These are phyloP conservation scores for Nasonia vitripennis DNA, from an alignment of 1,140 invertebrate species.

Conservation along the genomic window DNA sequence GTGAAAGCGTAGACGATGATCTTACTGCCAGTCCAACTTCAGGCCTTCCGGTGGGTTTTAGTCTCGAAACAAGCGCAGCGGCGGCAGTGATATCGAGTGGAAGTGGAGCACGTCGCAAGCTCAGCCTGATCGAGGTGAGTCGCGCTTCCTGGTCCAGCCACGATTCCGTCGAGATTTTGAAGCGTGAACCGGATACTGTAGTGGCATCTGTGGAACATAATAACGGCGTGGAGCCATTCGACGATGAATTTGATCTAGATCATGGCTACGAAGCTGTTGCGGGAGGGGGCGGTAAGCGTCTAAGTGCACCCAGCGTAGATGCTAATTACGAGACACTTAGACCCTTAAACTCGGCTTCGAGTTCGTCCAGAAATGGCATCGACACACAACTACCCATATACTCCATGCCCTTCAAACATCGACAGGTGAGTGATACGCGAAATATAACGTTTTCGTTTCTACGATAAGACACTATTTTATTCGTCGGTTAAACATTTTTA, in stretches of 20 bases:
- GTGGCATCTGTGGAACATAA: conserved; percentile 5
- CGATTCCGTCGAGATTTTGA: conserved; percentile 72
- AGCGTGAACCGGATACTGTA: conserved; percentile 61
- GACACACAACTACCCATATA: conserved; percentile 61
- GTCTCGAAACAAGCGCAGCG: neutral
- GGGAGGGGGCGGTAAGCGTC: conserved; percentile 1
- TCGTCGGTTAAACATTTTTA: neutral
- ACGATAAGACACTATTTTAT: neutral
- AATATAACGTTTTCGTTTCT: too few relatives aligned
- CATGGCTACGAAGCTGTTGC: conserved; percentile 68
- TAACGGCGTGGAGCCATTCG: conserved; percentile 45
- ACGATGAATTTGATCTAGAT: conserved; percentile 61
- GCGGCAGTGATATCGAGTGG: conserved; percentile 14
- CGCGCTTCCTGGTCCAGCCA: conserved; percentile 73
- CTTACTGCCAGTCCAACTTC: neutral
- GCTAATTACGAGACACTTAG: conserved; percentile 84
- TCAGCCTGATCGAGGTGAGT: conserved; percentile 68
- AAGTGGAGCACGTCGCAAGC: conserved; percentile 35
- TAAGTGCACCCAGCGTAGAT: conserved; percentile 76
- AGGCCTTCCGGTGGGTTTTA: neutral
- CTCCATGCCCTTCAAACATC: conserved; percentile 66
- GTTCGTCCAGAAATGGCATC: conserved; percentile 67
- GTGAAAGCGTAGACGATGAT: conserved; percentile 62
- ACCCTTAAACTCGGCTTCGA: conserved; percentile 66
- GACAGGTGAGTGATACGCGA: conserved; percentile 58